Conservation (phyloP, 2,113 vertebrate genomes). For the Calidris pugnax region DNA sequence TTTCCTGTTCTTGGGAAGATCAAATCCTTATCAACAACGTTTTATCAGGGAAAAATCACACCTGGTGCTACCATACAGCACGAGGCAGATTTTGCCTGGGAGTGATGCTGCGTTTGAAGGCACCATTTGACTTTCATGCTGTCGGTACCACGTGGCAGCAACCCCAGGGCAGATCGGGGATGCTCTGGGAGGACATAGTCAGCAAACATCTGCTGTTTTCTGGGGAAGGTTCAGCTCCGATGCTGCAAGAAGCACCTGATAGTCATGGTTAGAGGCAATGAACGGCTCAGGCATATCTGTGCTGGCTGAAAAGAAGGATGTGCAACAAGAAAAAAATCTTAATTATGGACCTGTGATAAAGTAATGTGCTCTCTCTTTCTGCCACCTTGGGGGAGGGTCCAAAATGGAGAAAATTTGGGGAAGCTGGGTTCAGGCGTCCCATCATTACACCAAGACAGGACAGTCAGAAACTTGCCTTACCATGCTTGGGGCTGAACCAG, state of each 20-base stretch:
- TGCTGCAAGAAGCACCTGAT: not conserved
- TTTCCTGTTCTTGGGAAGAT: slow-evolving; percentile 19
- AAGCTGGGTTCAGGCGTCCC: not conserved
- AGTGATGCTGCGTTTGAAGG: not conserved
- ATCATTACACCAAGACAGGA: not conserved
- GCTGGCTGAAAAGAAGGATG: not conserved
- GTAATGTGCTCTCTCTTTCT: not conserved
- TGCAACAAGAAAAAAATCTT: not conserved
- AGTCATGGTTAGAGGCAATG: not conserved
- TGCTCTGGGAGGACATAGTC: not conserved
- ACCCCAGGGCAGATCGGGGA: not conserved
- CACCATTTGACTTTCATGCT: not conserved
- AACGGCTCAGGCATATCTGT: not conserved
- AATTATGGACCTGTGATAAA: not conserved
- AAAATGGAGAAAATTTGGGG: not conserved
- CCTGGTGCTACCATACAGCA: accelerated
- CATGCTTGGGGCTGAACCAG: not conserved
- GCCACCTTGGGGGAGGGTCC: not conserved
- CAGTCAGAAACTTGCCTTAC: not conserved
- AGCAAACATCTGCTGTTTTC: slow-evolving; percentile 8
- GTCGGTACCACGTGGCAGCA: not conserved
- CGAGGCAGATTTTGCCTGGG: not conserved
- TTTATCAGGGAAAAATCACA: not conserved
- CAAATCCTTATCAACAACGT: not conserved
- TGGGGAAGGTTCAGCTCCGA: not conserved